phyloP scores from a whole-genome alignment of 2,888 invertebrate species.

The Pycnomerus fuliginosus region DNA sequence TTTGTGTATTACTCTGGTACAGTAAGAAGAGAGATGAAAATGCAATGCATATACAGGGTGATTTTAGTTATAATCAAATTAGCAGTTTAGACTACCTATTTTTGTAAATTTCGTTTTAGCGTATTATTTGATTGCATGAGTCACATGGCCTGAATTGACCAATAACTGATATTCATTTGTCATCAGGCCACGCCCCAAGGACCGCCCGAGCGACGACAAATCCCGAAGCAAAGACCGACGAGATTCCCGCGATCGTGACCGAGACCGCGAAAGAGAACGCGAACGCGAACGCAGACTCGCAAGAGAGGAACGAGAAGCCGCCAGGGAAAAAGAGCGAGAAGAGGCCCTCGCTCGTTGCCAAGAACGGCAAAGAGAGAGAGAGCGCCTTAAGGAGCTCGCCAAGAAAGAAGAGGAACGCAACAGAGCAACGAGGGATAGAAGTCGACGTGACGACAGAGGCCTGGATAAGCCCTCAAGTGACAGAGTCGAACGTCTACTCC shows the following conservation, averaged over 20 bases:
- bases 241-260: constrained; percentile 65
- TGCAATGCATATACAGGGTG: no score
- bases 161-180: constrained; percentile 1
- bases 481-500: constrained; percentile 62
- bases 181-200: constrained; percentile 41
- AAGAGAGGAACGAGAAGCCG: constrained; percentile 59
- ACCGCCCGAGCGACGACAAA: constrained; percentile 48
- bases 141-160: no score
- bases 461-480: constrained; percentile 61
- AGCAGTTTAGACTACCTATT: no score
- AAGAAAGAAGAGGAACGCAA: constrained; percentile 56
- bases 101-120: no score
- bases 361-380: constrained; percentile 58
- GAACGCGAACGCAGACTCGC: constrained; percentile 55
- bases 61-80: no score
- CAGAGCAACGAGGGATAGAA: constrained; percentile 41
- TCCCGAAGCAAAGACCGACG: constrained; percentile 48
- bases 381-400: constrained; percentile 53
- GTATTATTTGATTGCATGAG: no score
- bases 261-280: constrained; percentile 62
- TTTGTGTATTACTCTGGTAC: no score
- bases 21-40: no score
- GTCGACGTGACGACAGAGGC: constrained; percentile 57
- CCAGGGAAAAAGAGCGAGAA: constrained; percentile 62
- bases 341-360: constrained; percentile 69